Evolutionary conservation across 1,140 invertebrate species (phyloP).

Genomic region (Cotesia chilonis): DNA sequence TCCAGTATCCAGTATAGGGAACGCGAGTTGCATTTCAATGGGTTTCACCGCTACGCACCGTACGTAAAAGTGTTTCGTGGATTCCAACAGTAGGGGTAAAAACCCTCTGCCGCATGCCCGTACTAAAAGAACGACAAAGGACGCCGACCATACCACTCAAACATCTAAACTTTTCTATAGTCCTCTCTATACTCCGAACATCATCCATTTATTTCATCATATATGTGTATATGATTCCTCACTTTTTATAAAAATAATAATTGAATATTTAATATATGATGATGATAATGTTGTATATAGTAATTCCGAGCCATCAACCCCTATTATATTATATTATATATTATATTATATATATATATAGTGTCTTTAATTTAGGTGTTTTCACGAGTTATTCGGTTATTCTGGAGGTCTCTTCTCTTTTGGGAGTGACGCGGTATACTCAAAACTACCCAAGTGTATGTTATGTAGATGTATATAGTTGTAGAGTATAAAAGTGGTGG

Average conservation of each 20-base stretch:
- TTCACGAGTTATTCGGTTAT: conserved; percentile 61
- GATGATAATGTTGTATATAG: conserved; percentile 19
- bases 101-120: conserved; percentile 48
- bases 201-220: too few relatives aligned
- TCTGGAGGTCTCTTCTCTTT: conserved; percentile 42
- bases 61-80: conserved; percentile 57
- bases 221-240: too few relatives aligned
- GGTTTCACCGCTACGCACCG: conserved; percentile 25
- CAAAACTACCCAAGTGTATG: background rate
- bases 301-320: conserved; percentile 63
- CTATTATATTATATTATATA: conserved; percentile 6
- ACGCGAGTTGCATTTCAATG: conserved; percentile 59
- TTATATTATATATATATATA: conserved; percentile 41
- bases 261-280: too few relatives aligned
- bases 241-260: too few relatives aligned
- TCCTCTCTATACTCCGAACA: background rate
- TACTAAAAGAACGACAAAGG: conserved; percentile 49
- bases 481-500: too few relatives aligned
- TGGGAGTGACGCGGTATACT: conserved; percentile 5
- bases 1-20: conserved; percentile 45
- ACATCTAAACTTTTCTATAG: background rate
- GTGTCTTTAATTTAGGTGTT: conserved; percentile 66
- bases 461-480: conserved; percentile 17
- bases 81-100: conserved; percentile 54
- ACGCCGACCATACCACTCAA: conserved; percentile 41